These are phyloP conservation scores for Heterotilapia buettikoferi DNA, from an alignment of 2,113 vertebrate genomes.

Conservation along the genomic window DNA sequence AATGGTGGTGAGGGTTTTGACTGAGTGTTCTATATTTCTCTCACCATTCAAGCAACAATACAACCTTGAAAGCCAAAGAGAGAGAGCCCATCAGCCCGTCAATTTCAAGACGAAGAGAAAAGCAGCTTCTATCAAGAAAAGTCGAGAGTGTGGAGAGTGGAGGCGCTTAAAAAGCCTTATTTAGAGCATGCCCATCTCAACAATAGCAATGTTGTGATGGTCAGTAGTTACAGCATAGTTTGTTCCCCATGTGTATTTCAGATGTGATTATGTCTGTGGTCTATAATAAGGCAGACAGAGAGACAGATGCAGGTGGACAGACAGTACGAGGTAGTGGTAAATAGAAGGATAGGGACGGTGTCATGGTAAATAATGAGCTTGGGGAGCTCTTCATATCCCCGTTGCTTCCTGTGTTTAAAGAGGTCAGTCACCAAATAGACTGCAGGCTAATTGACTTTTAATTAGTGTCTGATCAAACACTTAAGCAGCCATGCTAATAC, in stretches of 20 bases:
- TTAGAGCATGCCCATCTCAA: background rate
- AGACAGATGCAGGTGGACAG: background rate
- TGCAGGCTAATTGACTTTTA: slow-evolving; percentile 69
- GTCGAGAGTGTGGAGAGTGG: background rate
- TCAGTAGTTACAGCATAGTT: background rate
- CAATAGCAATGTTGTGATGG: background rate
- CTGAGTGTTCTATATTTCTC: background rate
- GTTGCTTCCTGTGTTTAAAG: slow-evolving; percentile 43
- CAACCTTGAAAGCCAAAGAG: background rate
- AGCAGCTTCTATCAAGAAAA: background rate
- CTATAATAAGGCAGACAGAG: background rate
- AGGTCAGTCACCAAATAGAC: slow-evolving; percentile 45
- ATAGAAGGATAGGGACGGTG: slow-evolving; percentile 17
- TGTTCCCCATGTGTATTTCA: background rate
- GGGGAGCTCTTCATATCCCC: slow-evolving; percentile 37
- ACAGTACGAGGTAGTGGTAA: slow-evolving; percentile 1
- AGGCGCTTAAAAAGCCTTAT: background rate
- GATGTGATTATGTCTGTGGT: background rate
- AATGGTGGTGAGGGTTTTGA: background rate
- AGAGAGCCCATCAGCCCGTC: background rate
- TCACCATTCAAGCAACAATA: background rate
- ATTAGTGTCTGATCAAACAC: slow-evolving; percentile 62
- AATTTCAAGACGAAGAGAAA: background rate
- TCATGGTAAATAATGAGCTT: slow-evolving; percentile 55
- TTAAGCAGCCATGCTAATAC: background rate